Percentiles rank a stretch among this genome's conserved stretches.
phyloP scores from a whole-genome alignment of 2,888 invertebrate genomes.

The Calliphora vomitoria region DNA sequence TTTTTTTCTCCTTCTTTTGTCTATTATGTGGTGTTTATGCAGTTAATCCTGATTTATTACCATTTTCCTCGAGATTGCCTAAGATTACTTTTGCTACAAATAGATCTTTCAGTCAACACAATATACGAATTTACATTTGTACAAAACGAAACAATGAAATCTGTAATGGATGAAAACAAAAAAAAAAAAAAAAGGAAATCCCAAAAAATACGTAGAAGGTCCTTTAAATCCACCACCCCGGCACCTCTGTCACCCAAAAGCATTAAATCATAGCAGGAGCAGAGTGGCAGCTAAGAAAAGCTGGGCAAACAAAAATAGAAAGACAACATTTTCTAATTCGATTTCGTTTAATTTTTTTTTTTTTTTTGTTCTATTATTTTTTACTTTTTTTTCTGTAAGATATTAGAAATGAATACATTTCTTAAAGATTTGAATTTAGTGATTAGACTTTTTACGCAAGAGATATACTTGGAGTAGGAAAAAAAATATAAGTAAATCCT shows the following conservation, averaged over 20 bases:
- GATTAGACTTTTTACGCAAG: conserved; percentile 49
- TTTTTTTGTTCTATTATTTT: conserved; percentile 1
- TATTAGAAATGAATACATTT: conserved; percentile 69
- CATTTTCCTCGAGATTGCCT: conserved; percentile 82
- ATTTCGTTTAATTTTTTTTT: conserved; percentile 63
- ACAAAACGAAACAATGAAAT: conserved; percentile 61
- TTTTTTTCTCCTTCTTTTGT: conserved; percentile 50
- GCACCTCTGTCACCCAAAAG: conserved; percentile 21
- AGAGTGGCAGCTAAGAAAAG: conserved; percentile 29
- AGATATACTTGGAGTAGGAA: neutral
- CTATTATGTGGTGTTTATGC: conserved; percentile 71
- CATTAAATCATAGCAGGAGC: conserved; percentile 65
- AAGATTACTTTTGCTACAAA: conserved; percentile 79
- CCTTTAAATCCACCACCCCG: conserved; percentile 55
- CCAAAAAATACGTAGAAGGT: conserved; percentile 21
- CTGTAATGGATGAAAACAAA: conserved; percentile 15
- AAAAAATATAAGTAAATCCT: conserved; percentile 42
- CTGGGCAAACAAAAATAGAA: conserved; percentile 34
- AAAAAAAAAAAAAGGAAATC: conserved; percentile 67
- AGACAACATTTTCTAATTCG: conserved; percentile 71
- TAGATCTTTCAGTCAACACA: conserved; percentile 73
- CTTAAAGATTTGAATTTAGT: conserved; percentile 67
- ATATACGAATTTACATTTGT: conserved; percentile 69
- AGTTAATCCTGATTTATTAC: conserved; percentile 84
- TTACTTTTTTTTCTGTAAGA: conserved; percentile 27